Base-by-base conservation (phyloP, 1,140 invertebrate genomes). In the Apolygus lucorum region DNA sequence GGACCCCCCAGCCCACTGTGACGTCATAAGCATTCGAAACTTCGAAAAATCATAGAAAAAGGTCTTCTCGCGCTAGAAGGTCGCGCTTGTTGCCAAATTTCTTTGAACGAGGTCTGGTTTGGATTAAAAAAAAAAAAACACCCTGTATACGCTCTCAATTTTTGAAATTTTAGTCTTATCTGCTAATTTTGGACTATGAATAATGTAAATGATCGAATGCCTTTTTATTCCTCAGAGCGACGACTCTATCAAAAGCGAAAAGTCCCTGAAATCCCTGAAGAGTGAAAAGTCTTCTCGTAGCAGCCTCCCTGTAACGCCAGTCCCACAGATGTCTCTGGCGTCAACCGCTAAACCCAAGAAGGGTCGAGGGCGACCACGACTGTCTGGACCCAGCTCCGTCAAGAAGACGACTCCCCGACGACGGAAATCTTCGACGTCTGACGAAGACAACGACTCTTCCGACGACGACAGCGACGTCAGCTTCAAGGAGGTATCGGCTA, bases 161-260 rank as follows among this genome's bases (percentile, higher is more conserved):
- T n/a, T n/a, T n/a, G n/a, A n/a, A n/a, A n/a, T n/a, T n/a, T n/a
- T n/a, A n/a, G n/a, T n/a, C n/a, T n/a, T n/a, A n/a, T n/a, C n/a
- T n/a, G n/a, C n/a, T n/a, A n/a, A n/a, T n/a, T n/a, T n/a, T n/a
- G n/a, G n/a, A n/a, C n/a, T n/a, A n/a, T n/a, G n/a, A n/a, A n/a
- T n/a, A n/a, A n/a, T n/a, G n/a, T n/a, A n/a, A n/a, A n/a, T n/a
- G n/a, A n/a, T n/a, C n/a, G n/a, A n/a, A n/a, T n/a, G n/a, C n/a
- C n/a, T n/a, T n/a, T n/a, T n/a, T n/a, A n/a, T n/a, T n/a, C n/a
- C n/a, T n/a, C 24, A 70, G 28, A 63, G 28, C 8, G 68, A 70
- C n/a, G 42, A 28, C n/a, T 65, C 34, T 25, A 25, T 63, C 1
- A 63, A 70, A 70, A 70, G 29, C 14, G 42, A 68, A 29, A 68